Percentiles rank a stretch among this genome's conserved stretches.
phyloP scores from a whole-genome alignment of 2,888 invertebrate genomes.

The Caprella mutica region DNA sequence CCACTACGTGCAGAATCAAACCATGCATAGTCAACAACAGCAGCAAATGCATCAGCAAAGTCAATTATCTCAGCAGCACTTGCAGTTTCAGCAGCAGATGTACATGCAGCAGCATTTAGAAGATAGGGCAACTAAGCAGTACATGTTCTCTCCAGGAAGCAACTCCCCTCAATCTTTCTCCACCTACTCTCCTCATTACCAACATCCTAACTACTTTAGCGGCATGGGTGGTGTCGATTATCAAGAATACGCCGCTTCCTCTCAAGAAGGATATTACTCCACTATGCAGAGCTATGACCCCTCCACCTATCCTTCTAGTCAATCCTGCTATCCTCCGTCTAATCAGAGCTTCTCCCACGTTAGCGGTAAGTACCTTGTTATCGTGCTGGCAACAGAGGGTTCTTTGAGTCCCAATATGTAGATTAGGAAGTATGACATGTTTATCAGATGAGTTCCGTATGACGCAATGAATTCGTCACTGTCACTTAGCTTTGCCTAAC shows the following conservation, averaged over 20 bases:
- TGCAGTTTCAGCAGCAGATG: constrained; percentile 15
- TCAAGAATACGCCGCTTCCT: neutral
- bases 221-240: constrained; percentile 1
- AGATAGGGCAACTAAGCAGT: constrained; percentile 4
- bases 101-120: constrained; percentile 10
- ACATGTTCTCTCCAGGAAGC: neutral
- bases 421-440: too few relatives aligned
- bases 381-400: too few relatives aligned
- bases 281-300: neutral
- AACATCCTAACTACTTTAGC: constrained; percentile 1
- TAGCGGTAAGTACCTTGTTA: neutral
- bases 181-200: neutral
- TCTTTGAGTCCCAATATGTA: too few relatives aligned
- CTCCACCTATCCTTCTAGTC: neutral
- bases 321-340: neutral
- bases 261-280: constrained; percentile 5
- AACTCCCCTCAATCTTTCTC: constrained; percentile 7
- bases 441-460: too few relatives aligned
- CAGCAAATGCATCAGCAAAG: neutral
- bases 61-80: neutral
- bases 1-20: constrained; percentile 6
- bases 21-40: constrained; percentile 1
- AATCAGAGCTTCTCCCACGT: constrained; percentile 2
- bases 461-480: too few relatives aligned
- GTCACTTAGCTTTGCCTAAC: too few relatives aligned